Percentiles rank a stretch among this genome's conserved stretches.
Conservation (phyloP, 2,113 vertebrate species). For the Pterocles gutturalis region DNA sequence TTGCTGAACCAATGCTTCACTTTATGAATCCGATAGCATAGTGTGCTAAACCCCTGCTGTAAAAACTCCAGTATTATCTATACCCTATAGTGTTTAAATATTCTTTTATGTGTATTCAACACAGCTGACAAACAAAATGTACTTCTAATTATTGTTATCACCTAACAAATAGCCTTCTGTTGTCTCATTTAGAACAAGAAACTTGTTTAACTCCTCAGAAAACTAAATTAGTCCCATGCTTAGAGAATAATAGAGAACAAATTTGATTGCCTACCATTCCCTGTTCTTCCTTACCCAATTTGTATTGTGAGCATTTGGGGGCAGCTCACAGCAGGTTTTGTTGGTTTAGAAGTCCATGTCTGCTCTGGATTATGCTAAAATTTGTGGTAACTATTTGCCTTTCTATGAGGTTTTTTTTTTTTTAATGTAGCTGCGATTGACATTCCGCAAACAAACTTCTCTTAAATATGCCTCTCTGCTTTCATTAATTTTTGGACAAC, state of each 20-base stretch:
- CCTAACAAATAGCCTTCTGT: background rate
- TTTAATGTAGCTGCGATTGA: background rate
- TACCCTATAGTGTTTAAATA: background rate
- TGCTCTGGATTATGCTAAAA: background rate
- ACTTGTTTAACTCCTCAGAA: constrained; percentile 22
- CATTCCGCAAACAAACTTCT: background rate
- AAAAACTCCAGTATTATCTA: background rate
- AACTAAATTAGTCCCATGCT: background rate
- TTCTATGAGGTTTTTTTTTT: background rate
- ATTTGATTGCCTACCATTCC: background rate
- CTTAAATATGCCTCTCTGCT: background rate
- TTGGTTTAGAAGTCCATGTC: background rate
- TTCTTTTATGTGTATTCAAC: background rate
- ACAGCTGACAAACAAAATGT: background rate
- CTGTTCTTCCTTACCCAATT: constrained; percentile 2
- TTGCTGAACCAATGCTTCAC: background rate
- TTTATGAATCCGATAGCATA: background rate
- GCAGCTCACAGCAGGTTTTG: background rate
- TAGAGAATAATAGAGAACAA: background rate
- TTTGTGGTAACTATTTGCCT: background rate
- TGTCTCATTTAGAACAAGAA: constrained; percentile 28
- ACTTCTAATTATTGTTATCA: background rate
- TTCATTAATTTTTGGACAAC: background rate
- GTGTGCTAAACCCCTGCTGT: background rate
- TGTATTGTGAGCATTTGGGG: background rate